Percentiles rank a stretch among this genome's conserved stretches.
Evolutionary conservation across 2,797 vertebrate genomes (phyloP).

Genomic region (Hirundo rustica): DNA sequence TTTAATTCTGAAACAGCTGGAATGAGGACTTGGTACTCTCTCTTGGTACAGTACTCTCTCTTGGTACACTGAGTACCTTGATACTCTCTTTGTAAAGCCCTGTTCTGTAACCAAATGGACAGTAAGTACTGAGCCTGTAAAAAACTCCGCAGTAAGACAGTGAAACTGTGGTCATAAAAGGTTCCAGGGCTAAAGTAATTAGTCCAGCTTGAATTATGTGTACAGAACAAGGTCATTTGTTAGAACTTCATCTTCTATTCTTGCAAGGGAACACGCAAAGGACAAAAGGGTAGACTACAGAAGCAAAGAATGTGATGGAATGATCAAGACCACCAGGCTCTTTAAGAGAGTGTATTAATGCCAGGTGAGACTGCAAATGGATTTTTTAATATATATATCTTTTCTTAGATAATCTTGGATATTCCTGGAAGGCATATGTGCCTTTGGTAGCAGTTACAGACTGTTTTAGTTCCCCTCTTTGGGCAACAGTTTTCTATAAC

Average conservation of each 20-base stretch:
- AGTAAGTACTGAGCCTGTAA: not conserved
- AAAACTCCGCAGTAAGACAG: not conserved
- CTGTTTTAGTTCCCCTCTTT: not conserved
- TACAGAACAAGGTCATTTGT: not conserved
- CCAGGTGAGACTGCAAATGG: not conserved
- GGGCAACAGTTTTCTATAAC: not conserved
- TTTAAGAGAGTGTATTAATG: not conserved
- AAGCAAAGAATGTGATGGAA: not conserved
- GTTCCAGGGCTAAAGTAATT: not conserved
- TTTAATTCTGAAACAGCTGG: not conserved
- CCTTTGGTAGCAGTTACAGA: not conserved
- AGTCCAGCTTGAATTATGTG: not conserved
- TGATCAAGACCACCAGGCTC: not conserved
- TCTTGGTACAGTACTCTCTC: no score
- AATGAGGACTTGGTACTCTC: not conserved
- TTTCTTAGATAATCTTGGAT: not conserved
- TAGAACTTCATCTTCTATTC: not conserved
- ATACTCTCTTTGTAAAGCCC: not conserved
- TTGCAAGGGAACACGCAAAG: fast-evolving
- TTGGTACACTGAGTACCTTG: not conserved
- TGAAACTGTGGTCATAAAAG: not conserved
- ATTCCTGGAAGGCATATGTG: not conserved
- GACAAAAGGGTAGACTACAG: not conserved
- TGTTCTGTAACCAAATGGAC: not conserved
- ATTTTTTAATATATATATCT: not conserved